Base-by-base conservation (phyloP, 2,797 vertebrate genomes). In the Champsocephalus gunnari region DNA sequence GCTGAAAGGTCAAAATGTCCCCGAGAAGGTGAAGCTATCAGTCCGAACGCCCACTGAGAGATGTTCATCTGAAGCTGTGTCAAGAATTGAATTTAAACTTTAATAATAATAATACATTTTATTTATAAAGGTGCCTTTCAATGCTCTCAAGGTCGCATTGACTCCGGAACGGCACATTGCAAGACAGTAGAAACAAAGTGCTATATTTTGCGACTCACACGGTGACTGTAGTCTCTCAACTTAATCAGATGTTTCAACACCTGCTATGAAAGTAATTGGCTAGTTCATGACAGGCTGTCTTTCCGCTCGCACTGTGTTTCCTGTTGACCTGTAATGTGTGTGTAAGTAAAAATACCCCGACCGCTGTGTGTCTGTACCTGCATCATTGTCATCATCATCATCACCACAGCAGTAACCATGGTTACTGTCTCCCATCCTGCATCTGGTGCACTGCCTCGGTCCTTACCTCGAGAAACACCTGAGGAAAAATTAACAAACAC, bases 351-450 rank as follows among this genome's bases (percentile, higher is more conserved):
- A 48, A 48, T 53, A 4, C 28, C 57, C 21, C 2, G 12, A 5
- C 60, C 24, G 47, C 34, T 32, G 62, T 61, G 53, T 38, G 53
- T 69, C 76, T 56, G 41, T 53, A 53, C 19, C 28, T 21, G 19
- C 12, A 55, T 55, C 53, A 55, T 55, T 34, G n/a, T 41, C 56
- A 60, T 60, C 65, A 19, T 19, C 19, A n/a, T n/a, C 41, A n/a
- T n/a, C 41, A 14, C 11, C 60, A 12, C 19, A 48, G 58, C 17
- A 0, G 82, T 79, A 70, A 70, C 86, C 71, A 51, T 56, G 86
- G 80, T 11, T 76, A 83, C 83, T 12, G 12, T 3, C 69, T 61
- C 41, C 50, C 65, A 56, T 73, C 58, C 53, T 68, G 70, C 71
- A 70, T 55, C 66, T 45, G 58, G 53, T 59, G 58, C 9, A 53